phyloP scores from a whole-genome alignment of 2,888 invertebrate genomes.

The Eucera pruinosa region DNA sequence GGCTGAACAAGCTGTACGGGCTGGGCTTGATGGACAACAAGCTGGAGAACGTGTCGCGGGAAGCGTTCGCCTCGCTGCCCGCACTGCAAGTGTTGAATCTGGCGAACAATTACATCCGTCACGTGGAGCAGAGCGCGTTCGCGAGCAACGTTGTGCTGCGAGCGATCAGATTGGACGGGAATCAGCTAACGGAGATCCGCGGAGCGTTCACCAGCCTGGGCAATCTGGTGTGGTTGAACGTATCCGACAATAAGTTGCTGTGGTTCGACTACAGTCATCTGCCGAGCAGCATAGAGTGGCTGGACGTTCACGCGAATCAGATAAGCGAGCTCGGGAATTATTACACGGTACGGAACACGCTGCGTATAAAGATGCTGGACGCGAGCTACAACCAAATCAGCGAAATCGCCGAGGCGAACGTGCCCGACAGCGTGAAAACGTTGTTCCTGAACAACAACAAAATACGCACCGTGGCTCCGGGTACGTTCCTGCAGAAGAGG shows the following conservation, averaged over 20 bases:
- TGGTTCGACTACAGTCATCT: constrained; percentile 93
- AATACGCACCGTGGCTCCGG: constrained; percentile 89
- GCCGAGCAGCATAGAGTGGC: constrained; percentile 90
- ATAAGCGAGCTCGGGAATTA: constrained; percentile 91
- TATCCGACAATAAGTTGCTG: constrained; percentile 91
- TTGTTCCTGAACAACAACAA: constrained; percentile 91
- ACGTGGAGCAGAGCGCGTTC: constrained; percentile 92
- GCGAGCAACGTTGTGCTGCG: constrained; percentile 90
- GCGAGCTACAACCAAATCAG: constrained; percentile 90
- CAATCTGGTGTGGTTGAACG: constrained; percentile 92
- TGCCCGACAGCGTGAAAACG: constrained; percentile 90
- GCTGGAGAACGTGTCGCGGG: constrained; percentile 90
- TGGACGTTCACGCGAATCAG: constrained; percentile 93
- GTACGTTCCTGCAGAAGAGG: constrained; percentile 89
- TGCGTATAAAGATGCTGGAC: constrained; percentile 91
- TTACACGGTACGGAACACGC: constrained; percentile 87
- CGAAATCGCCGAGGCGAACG: constrained; percentile 88
- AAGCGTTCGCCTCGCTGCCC: constrained; percentile 89
- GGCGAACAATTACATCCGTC: constrained; percentile 91
- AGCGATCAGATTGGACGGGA: constrained; percentile 91
- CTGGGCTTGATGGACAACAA: constrained; percentile 92
- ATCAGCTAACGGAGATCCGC: constrained; percentile 91
- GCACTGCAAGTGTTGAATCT: constrained; percentile 92
- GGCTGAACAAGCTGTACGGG: constrained; percentile 90
- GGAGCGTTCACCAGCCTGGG: constrained; percentile 91